Base-by-base conservation (phyloP, 2,888 invertebrate species). In the Pristionchus maxplancki region DNA sequence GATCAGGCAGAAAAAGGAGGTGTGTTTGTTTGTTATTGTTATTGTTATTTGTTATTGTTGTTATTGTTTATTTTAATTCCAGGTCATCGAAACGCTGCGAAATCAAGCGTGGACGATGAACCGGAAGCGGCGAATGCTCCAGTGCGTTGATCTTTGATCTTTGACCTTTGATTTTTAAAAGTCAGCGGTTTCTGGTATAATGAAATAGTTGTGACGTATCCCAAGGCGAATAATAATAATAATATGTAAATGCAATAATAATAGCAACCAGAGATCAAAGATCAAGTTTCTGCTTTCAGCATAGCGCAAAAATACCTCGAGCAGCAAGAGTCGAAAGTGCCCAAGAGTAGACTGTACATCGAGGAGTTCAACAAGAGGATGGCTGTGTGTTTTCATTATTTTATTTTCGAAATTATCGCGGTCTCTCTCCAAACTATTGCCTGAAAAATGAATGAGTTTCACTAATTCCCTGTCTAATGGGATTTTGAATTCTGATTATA, bases 1-100 rank as follows among this genome's bases (percentile, higher is more conserved):
- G 89, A 95, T 95, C 48, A 91, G 94, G 11, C 92, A 95, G 88
- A 95, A 95, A 91, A 95, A 95, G 89, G 95, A 95, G 88, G 94
- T 58, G 67, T 31, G 67, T n/a, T n/a, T n/a, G n/a, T n/a, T n/a
- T 31, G 8, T 71, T 24, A 58, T 84, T 13, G 34, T 58, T 84
- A 28, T 37, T 58, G 44, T 84, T 84, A 2, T 84, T 37, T 84
- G 6, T 84, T 37, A 81, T 44, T 48, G 24, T 48, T 82, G 81
- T 3, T 53, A 20, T 83, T 44, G 28, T 64, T 15, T 62, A n/a
- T n/a, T n/a, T n/a, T n/a, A n/a, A n/a, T 40, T 40, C 5, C 74
- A 88, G 88, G 88, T 95, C 53, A 95, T 95, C 64, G 94, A 94
- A 71, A 95, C 94, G 88, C 89, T 95, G 40, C 91, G 95, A 64